These are phyloP conservation scores for Drosophila mettleri DNA, from an alignment of 2,888 invertebrate species.

Conservation along the genomic window DNA sequence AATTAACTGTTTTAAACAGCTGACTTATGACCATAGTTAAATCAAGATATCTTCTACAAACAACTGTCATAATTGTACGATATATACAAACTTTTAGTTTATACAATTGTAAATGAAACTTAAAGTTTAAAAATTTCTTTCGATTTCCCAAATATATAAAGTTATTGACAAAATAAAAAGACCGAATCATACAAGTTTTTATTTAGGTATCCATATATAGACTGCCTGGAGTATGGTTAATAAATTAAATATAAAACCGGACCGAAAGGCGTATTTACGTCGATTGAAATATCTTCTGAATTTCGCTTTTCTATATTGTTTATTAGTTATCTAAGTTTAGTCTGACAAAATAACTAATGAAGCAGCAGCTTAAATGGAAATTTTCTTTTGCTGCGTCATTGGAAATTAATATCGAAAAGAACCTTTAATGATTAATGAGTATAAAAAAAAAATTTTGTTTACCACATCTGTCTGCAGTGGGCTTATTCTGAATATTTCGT, in stretches of 20 bases:
- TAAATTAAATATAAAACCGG: no score
- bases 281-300: neutral
- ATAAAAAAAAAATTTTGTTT: no score
- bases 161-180: conserved; percentile 7
- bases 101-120: neutral
- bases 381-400: neutral
- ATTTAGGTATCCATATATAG: neutral
- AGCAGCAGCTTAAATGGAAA: neutral
- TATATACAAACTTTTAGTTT: neutral
- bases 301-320: neutral
- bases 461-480: no score
- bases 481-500: neutral
- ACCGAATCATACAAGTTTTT: conserved; percentile 21
- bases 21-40: conserved; percentile 31
- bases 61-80: conserved; percentile 2
- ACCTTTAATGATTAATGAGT: no score
- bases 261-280: neutral
- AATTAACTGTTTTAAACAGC: conserved; percentile 38
- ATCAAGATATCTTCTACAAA: conserved; percentile 13
- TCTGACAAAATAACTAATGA: no score
- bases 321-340: neutral
- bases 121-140: conserved; percentile 3
- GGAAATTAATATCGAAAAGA: conserved; percentile 4
- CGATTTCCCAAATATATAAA: neutral
- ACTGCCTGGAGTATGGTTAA: neutral